Percentiles rank a stretch among this genome's conserved stretches.
phyloP scores from a whole-genome alignment of 2,797 vertebrate genomes.

The Myotis pilosus region DNA sequence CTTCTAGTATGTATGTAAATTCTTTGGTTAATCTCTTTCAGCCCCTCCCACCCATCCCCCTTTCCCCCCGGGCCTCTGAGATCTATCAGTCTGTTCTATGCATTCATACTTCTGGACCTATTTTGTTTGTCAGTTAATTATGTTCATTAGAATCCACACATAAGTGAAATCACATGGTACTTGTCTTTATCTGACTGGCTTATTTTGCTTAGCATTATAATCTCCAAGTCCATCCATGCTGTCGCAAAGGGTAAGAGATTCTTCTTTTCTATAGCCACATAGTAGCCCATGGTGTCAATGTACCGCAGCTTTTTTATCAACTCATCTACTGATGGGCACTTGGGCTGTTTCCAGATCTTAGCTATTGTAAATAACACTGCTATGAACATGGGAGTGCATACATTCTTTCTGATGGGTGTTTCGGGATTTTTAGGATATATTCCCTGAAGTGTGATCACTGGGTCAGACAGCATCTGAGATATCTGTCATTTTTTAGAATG shows the following conservation, averaged over 20 bases:
- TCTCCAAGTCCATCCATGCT: background rate
- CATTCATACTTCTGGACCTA: background rate
- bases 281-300: background rate
- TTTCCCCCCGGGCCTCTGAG: background rate
- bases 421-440: background rate
- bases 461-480: background rate
- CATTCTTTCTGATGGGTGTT: background rate
- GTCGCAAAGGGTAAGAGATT: background rate
- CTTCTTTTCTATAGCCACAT: background rate
- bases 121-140: background rate
- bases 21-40: background rate
- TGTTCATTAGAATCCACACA: background rate
- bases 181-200: background rate
- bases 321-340: background rate
- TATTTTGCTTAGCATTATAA: background rate
- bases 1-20: background rate
- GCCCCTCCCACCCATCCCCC: accelerated
- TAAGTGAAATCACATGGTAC: background rate
- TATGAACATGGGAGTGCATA: background rate
- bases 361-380: background rate
- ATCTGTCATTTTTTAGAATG: background rate
- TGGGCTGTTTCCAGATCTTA: background rate
- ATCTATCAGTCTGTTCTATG: background rate
- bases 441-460: background rate
- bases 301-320: background rate